These are phyloP conservation scores for Marmota monax DNA, from an alignment of 2,113 vertebrate genomes.

Conservation along the genomic window DNA sequence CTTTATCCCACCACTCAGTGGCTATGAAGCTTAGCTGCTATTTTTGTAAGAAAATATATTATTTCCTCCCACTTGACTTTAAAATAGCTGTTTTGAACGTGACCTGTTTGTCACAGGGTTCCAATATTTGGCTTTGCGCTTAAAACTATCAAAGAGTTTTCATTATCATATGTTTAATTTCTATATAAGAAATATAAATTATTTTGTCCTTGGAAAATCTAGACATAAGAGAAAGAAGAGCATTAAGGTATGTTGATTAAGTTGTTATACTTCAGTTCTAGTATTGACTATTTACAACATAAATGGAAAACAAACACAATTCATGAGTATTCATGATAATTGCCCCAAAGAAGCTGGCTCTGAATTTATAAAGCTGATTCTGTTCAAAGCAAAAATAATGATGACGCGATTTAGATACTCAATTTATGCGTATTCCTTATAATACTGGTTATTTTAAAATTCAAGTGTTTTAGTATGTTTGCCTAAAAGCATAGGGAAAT, in stretches of 20 bases:
- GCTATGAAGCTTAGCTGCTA: neutral
- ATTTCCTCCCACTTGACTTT: conserved; percentile 29
- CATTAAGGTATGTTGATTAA: conserved; percentile 36
- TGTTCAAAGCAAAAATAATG: conserved; percentile 66
- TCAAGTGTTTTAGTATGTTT: conserved; percentile 57
- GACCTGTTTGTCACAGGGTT: conserved; percentile 54
- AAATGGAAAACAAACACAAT: conserved; percentile 62
- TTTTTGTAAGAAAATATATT: conserved; percentile 31
- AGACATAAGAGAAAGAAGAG: conserved; percentile 31
- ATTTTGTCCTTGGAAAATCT: neutral
- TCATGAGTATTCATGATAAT: conserved; percentile 61
- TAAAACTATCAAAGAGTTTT: conserved; percentile 21
- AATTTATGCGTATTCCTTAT: conserved; percentile 52
- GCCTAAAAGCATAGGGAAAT: conserved; percentile 73
- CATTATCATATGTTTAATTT: conserved; percentile 62
- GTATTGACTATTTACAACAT: conserved; percentile 57
- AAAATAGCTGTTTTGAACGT: conserved; percentile 42
- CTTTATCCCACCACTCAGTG: neutral
- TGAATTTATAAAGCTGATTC: conserved; percentile 63
- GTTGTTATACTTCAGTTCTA: conserved; percentile 43
- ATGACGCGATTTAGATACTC: conserved; percentile 57
- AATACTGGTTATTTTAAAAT: conserved; percentile 76
- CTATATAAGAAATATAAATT: conserved; percentile 18
- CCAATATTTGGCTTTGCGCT: conserved; percentile 22
- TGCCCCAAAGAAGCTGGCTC: conserved; percentile 53